Conservation (phyloP, 2,888 invertebrate genomes). For the Ennomos fuscantarius region DNA sequence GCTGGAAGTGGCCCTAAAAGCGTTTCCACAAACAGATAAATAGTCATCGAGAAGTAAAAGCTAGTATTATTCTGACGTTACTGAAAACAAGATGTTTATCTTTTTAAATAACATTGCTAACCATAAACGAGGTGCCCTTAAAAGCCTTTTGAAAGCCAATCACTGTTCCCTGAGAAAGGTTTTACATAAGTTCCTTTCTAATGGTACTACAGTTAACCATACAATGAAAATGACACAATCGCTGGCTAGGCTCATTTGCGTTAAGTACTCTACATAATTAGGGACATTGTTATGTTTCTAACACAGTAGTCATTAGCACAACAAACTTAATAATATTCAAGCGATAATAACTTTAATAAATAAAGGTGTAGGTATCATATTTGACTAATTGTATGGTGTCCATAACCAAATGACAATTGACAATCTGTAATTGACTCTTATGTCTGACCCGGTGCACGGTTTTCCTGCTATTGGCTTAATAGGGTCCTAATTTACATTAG, state of each 20-base stretch:
- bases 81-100: no score
- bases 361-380: no score
- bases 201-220: slow-evolving; percentile 10
- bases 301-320: slow-evolving; percentile 29
- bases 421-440: slow-evolving; percentile 63
- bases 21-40: no score
- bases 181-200: slow-evolving; percentile 14
- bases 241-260: slow-evolving; percentile 14
- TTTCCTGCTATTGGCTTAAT: slow-evolving; percentile 58
- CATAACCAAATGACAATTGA: slow-evolving; percentile 38
- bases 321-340: no score
- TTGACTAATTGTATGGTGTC: slow-evolving; percentile 4
- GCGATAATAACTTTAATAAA: no score
- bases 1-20: no score
- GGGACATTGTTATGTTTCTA: background rate
- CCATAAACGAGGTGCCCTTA: background rate
- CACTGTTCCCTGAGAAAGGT: background rate
- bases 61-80: no score
- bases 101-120: no score
- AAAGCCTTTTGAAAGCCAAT: slow-evolving; percentile 10
- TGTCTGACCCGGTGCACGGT: slow-evolving; percentile 60
- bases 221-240: slow-evolving; percentile 8
- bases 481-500: slow-evolving; percentile 61
- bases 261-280: slow-evolving; percentile 22
- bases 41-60: no score